These are phyloP conservation scores for Gymnodraco acuticeps DNA, from an alignment of 2,797 vertebrate species.

Conservation along the genomic window DNA sequence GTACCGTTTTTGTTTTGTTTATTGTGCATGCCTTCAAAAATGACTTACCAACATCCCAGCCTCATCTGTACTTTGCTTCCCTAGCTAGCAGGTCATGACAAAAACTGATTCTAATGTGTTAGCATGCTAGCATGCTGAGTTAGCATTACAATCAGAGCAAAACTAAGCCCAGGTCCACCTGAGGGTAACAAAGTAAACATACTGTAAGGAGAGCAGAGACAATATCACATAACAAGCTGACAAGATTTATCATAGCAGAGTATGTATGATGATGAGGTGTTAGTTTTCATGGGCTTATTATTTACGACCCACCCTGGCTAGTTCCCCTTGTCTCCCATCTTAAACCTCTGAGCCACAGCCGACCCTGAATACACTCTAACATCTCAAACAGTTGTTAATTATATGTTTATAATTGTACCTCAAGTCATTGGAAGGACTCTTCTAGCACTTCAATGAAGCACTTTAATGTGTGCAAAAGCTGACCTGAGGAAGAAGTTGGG, in stretches of 20 bases:
- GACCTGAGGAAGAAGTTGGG: constrained; percentile 90
- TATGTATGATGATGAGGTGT: not conserved
- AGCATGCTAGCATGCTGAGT: constrained; percentile 1
- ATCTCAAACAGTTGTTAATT: not conserved
- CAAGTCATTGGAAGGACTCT: not conserved
- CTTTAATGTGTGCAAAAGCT: not conserved
- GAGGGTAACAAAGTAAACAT: not conserved
- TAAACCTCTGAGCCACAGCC: no score
- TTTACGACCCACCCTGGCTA: no score
- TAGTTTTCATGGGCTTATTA: no score
- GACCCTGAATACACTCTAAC: not conserved
- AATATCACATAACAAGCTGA: not conserved
- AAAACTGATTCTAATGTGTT: not conserved
- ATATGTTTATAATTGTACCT: not conserved
- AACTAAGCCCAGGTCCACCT: not conserved
- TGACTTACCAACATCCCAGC: not conserved
- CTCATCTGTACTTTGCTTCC: not conserved
- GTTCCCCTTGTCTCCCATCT: no score
- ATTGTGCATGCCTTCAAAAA: not conserved
- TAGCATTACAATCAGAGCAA: no score
- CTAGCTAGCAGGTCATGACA: not conserved
- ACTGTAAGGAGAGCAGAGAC: not conserved
- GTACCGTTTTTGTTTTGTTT: not conserved
- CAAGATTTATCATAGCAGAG: no score
- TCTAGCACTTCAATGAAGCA: not conserved